A percentile compares a stretch with the other conserved stretches of the same genome.
These are phyloP conservation scores for Synodontis membranacea DNA, from an alignment of 2,113 vertebrate genomes.

Conservation along the genomic window DNA sequence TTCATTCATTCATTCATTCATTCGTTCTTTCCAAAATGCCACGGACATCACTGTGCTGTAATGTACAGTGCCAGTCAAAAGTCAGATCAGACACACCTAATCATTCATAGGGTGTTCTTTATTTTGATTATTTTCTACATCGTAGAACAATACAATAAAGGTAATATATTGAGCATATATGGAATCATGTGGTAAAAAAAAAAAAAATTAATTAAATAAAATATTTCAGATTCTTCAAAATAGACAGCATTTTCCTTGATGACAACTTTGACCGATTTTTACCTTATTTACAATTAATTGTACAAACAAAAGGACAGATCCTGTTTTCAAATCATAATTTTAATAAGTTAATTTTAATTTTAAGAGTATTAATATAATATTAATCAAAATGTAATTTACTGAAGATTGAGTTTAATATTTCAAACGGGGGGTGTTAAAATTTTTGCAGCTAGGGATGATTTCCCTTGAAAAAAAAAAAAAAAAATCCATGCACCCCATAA, in stretches of 20 bases:
- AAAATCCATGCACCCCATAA: too few species aligned
- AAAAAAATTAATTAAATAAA: too few species aligned
- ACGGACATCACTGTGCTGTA: neutral
- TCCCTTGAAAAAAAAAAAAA: neutral
- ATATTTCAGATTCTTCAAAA: too few species aligned
- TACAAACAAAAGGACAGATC: neutral
- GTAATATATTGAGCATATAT: too few species aligned
- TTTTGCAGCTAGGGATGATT: neutral
- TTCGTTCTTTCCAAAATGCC: neutral
- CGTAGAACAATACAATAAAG: too few species aligned
- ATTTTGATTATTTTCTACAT: too few species aligned
- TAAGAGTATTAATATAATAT: neutral
- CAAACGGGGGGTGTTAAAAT: neutral
- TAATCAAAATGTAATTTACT: neutral
- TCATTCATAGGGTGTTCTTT: too few species aligned
- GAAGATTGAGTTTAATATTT: neutral
- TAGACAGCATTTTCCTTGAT: too few species aligned
- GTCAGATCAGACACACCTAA: too few species aligned
- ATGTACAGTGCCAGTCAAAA: too few species aligned
- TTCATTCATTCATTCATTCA: neutral
- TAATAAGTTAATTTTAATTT: neutral
- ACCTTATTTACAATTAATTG: neutral
- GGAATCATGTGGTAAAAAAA: too few species aligned
- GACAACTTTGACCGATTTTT: too few species aligned
- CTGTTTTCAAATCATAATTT: neutral